Evolutionary conservation across 2,888 invertebrate species (phyloP).

Genomic region (Imbricaverruca yamaguchii): DNA sequence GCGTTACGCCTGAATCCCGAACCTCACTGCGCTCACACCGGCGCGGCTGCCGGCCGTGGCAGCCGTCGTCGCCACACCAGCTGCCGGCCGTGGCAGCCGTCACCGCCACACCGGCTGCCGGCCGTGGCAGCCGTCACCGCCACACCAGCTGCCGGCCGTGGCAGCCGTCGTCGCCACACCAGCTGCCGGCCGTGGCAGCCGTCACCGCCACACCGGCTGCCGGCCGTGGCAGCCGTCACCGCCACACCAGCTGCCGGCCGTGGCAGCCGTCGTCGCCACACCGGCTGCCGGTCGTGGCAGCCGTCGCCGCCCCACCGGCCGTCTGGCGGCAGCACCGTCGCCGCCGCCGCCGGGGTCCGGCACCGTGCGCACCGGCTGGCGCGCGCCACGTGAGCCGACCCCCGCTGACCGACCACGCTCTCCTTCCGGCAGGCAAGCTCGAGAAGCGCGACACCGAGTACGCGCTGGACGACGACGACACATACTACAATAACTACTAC

Average conservation of each 20-base stretch:
- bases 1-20: too few relatives aligned
- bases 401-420: neutral
- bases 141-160: too few relatives aligned
- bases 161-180: neutral
- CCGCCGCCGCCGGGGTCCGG: neutral
- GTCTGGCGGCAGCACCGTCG: neutral
- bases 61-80: too few relatives aligned
- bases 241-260: neutral
- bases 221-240: neutral
- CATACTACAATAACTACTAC: constrained; percentile 15
- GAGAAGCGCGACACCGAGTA: constrained; percentile 10
- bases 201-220: neutral
- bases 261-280: neutral
- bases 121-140: too few relatives aligned
- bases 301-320: neutral
- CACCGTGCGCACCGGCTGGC: neutral
- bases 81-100: too few relatives aligned
- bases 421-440: neutral
- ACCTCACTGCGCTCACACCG: too few relatives aligned
- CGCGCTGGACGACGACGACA: neutral
- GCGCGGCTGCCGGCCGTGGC: too few relatives aligned
- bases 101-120: too few relatives aligned
- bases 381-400: neutral
- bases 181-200: neutral
- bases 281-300: neutral